Evolutionary conservation across 1,140 invertebrate species (phyloP), one percentile per base, ranked within the genome.

Genomic region (Diorhabda carinulata): DNA sequence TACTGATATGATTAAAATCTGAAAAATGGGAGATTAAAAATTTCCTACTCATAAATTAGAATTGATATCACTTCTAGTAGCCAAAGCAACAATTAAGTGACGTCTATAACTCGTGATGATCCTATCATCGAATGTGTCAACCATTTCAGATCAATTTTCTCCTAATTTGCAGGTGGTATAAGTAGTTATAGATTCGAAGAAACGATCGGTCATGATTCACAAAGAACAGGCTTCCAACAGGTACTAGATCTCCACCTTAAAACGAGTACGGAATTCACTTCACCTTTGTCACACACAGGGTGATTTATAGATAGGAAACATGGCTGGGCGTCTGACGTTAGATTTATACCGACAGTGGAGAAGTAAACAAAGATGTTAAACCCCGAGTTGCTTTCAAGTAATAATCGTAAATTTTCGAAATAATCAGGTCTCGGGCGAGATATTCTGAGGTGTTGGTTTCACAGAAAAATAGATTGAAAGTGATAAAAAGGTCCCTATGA

Each of bases 301-400:
- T 67, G 65, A 67, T 67, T 67, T 67, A 67, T 67, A 25, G 65
- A 67, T 47, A 40, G 65, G 57, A 4, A 59, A 59, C 57, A 44
- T 60, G 41, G 65, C 65, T 60, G 58, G 65, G 65, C 43, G 65
- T 67, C 65, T 60, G 57, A 67, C 57, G 45, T 42, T 56, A 67
- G 57, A 67, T 67, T 67, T 67, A 67, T 45, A 67, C 57, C 65
- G 58, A 67, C 57, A 60, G 64, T 40, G 9, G n/a, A 43, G 64
- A 44, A 64, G 65, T 67, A 67, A 67, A 67, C 65, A 67, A 60
- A 67, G 65, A 67, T 47, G 65, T 67, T 67, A 67, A 67, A 67
- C 57, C 60, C 44, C 44, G 10, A 57, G 44, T 57, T 47, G 63
- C 45, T 52, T 52, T 9, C 65, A 67, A 57, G 65, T 67, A 67